Evolutionary conservation across 1,140 invertebrate genomes (phyloP).

Genomic region (Drosophila lowei): DNA sequence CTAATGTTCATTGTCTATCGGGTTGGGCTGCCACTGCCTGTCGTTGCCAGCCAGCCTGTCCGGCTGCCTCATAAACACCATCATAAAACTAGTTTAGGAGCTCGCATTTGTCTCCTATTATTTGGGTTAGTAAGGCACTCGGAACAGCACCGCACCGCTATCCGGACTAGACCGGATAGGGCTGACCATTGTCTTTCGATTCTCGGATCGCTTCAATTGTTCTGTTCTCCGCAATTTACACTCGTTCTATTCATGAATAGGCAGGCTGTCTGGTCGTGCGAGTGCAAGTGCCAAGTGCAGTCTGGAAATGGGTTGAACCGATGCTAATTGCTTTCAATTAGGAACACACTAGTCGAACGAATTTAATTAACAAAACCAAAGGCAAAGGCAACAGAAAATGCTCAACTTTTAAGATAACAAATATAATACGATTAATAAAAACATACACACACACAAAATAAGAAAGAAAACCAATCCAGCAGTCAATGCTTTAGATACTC

Average conservation of each 20-base stretch:
- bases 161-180: constrained; percentile 33
- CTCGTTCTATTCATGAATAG: constrained; percentile 29
- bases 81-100: constrained; percentile 72
- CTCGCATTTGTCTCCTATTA: constrained; percentile 51
- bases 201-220: constrained; percentile 48
- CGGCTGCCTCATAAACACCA: constrained; percentile 43
- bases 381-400: too few species aligned
- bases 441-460: too few species aligned
- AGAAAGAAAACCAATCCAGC: too few species aligned
- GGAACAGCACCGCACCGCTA: constrained; percentile 26
- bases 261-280: constrained; percentile 33
- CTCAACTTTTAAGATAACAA: too few species aligned
- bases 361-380: constrained; percentile 8
- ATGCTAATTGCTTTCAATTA: constrained; percentile 72
- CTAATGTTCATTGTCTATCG: constrained; percentile 57
- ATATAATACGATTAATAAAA: too few species aligned
- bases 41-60: constrained; percentile 14
- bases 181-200: constrained; percentile 43
- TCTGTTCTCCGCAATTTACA: constrained; percentile 60
- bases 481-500: too few species aligned
- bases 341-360: constrained; percentile 11
- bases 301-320: constrained; percentile 33
- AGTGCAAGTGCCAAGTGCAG: constrained; percentile 75
- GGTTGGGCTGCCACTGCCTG: constrained; percentile 18
- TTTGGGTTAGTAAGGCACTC: constrained; percentile 70